phyloP scores from a whole-genome alignment of 2,888 invertebrate genomes.

The Anthrax anthrax region DNA sequence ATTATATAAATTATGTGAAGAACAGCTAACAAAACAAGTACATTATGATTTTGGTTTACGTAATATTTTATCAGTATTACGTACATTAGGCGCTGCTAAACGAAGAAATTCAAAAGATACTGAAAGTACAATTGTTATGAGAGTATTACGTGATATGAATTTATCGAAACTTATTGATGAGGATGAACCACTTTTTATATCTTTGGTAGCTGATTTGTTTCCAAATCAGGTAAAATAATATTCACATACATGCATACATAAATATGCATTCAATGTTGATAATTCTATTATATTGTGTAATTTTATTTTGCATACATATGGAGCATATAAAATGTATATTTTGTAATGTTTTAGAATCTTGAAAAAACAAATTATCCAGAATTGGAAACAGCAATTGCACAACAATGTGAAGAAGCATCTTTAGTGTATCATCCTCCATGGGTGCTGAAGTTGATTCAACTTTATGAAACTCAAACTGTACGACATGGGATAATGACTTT shows the following conservation, averaged over 20 bases:
- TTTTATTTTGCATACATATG: too few species aligned
- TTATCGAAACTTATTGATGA: slow-evolving; percentile 93
- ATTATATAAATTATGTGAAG: slow-evolving; percentile 90
- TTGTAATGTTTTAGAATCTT: slow-evolving; percentile 37
- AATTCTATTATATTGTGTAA: too few species aligned
- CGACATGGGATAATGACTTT: slow-evolving; percentile 93
- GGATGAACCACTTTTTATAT: slow-evolving; percentile 95
- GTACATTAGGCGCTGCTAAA: slow-evolving; percentile 86
- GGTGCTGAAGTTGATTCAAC: slow-evolving; percentile 87
- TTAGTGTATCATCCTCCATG: slow-evolving; percentile 88
- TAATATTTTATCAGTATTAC: slow-evolving; percentile 85
- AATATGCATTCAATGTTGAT: too few species aligned
- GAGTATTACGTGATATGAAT: slow-evolving; percentile 95
- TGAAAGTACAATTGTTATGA: slow-evolving; percentile 93
- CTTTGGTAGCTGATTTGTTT: slow-evolving; percentile 87
- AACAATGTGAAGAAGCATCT: slow-evolving; percentile 65
- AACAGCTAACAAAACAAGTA: slow-evolving; percentile 93
- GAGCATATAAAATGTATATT: too few species aligned
- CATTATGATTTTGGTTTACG: slow-evolving; percentile 95
- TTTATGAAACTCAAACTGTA: slow-evolving; percentile 90
- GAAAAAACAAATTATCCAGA: slow-evolving; percentile 86
- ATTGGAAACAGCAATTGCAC: slow-evolving; percentile 73
- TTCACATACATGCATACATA: too few species aligned
- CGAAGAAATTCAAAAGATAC: slow-evolving; percentile 81
- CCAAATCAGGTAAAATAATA: slow-evolving; percentile 56